Base-by-base conservation (phyloP, 2,888 invertebrate genomes). In the Melieria crassipennis region DNA sequence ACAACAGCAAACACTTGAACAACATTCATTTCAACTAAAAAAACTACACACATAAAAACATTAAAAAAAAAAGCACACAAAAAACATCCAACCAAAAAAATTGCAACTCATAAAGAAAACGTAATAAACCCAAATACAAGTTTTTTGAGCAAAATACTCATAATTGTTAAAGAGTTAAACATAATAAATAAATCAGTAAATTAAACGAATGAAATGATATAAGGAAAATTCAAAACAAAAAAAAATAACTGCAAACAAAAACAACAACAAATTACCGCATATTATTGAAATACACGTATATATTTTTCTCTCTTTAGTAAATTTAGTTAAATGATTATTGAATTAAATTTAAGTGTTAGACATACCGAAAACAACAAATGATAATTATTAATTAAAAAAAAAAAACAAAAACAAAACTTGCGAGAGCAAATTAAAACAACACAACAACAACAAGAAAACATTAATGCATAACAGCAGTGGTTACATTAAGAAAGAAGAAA, bases 271-370 rank as follows among this genome's bases (percentile, higher is more conserved):
- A 74, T 72, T 61, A 76, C 77, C 77, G 75, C 73, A 76, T 30
- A 30, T 30, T 30, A 30, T 30, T 30, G 30, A 78, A 78, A 78
- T 78, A 77, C 69, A 77, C 63, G 70, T 57, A 71, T 77, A 77
- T 80, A 75, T 75, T 76, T 81, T 81, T 78, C 74, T 79, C 82
- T 80, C 78, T 78, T 83, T 82, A 81, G 80, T 80, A 75, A 79
- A 78, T 81, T 82, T 83, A 83, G 83, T 83, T 83, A 82, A 77
- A 78, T 81, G 77, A 78, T 81, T 83, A 79, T 80, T 81, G 75
- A 81, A 78, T 80, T 82, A 82, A 77, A 77, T 70, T 79, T 84
- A 83, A 84, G 84, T 84, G 83, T 83, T 83, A 84, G 83, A 78
- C 79, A 79, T 81, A 80, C 74, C 30, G 3, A 30, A 30, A 30